Evolutionary conservation across 2,888 invertebrate genomes (phyloP).

Genomic region (Julus scanicus): DNA sequence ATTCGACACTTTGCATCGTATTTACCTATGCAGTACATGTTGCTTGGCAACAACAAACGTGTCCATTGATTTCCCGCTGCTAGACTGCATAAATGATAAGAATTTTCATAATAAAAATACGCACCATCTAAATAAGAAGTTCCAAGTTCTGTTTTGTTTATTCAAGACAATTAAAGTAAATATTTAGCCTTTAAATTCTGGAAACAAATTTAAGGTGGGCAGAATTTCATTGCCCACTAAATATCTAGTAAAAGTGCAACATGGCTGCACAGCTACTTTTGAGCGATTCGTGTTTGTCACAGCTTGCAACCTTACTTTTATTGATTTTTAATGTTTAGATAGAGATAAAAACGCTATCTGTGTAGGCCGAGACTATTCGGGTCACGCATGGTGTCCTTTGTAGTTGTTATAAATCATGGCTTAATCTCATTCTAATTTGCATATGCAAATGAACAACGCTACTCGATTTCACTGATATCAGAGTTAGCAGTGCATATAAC

Average conservation of each 20-base stretch:
- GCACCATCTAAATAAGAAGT: not conserved
- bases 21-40: not conserved
- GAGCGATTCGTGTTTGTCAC: not conserved
- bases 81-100: constrained; percentile 40
- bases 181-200: not conserved
- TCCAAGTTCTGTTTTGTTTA: not conserved
- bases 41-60: not conserved
- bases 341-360: constrained; percentile 25
- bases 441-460: not conserved
- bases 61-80: constrained; percentile 23
- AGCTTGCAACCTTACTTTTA: constrained; percentile 17
- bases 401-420: constrained; percentile 36
- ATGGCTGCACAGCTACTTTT: not conserved
- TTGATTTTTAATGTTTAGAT: constrained; percentile 30
- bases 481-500: not conserved
- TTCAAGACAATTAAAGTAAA: not conserved
- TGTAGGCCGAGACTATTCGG: constrained; percentile 28
- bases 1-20: not conserved
- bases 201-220: not conserved
- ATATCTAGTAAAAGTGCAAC: not conserved
- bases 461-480: not conserved
- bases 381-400: not conserved
- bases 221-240: not conserved
- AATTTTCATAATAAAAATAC: not conserved
- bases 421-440: constrained; percentile 24